phyloP scores from a whole-genome alignment of 2,888 invertebrate species.

The Panorpa germanica region DNA sequence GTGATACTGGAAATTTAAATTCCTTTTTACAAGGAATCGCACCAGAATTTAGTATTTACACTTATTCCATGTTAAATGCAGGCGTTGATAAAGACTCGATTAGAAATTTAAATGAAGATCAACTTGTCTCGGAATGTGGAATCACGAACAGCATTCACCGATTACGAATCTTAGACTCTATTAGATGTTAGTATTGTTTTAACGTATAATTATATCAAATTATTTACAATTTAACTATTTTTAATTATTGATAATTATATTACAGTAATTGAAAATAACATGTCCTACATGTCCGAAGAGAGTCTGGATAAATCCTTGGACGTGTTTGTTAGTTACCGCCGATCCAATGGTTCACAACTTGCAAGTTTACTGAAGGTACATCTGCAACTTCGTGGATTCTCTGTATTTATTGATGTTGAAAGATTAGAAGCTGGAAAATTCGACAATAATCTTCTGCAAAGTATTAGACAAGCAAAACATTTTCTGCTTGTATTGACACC shows the following conservation, averaged over 20 bases:
- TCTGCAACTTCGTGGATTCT: constrained; percentile 84
- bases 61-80: constrained; percentile 88
- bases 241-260: constrained; percentile 14
- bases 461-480: constrained; percentile 91
- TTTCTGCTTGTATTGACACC: constrained; percentile 93
- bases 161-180: constrained; percentile 72
- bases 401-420: constrained; percentile 97
- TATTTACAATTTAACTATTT: background rate
- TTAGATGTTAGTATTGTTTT: constrained; percentile 35
- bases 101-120: constrained; percentile 75
- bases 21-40: constrained; percentile 69
- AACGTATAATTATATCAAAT: constrained; percentile 12
- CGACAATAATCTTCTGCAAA: constrained; percentile 91
- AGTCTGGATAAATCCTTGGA: constrained; percentile 80
- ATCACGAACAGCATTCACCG: constrained; percentile 92
- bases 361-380: constrained; percentile 85
- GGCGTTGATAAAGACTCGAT: constrained; percentile 86
- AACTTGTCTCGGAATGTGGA: constrained; percentile 74
- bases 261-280: constrained; percentile 41
- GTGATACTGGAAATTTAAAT: constrained; percentile 81
- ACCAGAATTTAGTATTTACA: constrained; percentile 85
- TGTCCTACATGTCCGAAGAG: constrained; percentile 50
- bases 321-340: constrained; percentile 93
- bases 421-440: constrained; percentile 96
- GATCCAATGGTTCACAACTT: constrained; percentile 93